A percentile compares a stretch with the other conserved stretches of the same genome.
Evolutionary conservation across 1,140 invertebrate species (phyloP).

Genomic region (Drosophila lini): DNA sequence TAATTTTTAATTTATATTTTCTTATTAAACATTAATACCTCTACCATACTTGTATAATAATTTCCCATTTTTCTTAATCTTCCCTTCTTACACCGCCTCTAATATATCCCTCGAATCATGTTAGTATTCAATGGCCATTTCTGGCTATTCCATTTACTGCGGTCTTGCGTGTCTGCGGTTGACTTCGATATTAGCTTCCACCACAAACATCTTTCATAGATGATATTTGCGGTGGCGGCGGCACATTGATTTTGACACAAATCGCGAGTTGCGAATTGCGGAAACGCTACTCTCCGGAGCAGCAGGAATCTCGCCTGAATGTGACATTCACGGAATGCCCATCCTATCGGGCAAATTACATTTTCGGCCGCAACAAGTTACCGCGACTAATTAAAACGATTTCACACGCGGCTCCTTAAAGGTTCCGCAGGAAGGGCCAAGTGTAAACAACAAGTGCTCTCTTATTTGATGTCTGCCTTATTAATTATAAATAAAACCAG

Average conservation of each 20-base stretch:
- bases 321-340: slow-evolving; percentile 16
- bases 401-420: slow-evolving; percentile 46
- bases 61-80: background rate
- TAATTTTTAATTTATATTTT: background rate
- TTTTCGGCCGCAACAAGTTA: slow-evolving; percentile 55
- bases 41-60: background rate
- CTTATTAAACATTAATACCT: background rate
- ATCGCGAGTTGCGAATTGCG: background rate
- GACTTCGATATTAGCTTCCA: slow-evolving; percentile 41
- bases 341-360: background rate
- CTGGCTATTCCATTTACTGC: slow-evolving; percentile 36
- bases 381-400: slow-evolving; percentile 65
- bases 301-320: background rate
- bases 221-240: slow-evolving; percentile 61
- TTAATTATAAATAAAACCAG: slow-evolving; percentile 73
- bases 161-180: slow-evolving; percentile 17
- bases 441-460: slow-evolving; percentile 42
- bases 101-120: background rate
- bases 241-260: slow-evolving; percentile 48
- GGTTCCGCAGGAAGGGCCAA: slow-evolving; percentile 7
- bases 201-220: slow-evolving; percentile 48
- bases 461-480: slow-evolving; percentile 35
- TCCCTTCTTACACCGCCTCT: background rate
- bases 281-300: background rate
- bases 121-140: slow-evolving; percentile 5